These are phyloP conservation scores for Gallinago paraguaiae DNA, from an alignment of 2,113 vertebrate species.

Conservation along the genomic window DNA sequence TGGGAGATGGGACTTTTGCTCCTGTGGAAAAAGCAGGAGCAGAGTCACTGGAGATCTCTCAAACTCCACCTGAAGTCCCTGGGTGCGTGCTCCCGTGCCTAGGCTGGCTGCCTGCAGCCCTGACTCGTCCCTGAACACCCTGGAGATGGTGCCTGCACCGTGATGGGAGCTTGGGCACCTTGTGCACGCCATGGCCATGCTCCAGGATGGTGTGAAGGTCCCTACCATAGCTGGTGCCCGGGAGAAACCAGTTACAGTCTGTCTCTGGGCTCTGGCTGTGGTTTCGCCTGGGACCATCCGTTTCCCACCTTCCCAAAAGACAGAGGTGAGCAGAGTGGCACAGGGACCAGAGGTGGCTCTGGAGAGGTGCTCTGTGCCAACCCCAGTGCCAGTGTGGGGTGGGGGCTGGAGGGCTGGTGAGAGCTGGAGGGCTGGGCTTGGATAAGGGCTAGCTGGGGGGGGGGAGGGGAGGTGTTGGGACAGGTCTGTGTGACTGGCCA, in stretches of 20 bases:
- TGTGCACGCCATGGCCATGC: background rate
- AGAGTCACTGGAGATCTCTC: background rate
- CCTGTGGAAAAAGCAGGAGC: background rate
- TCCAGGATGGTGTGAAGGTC: background rate
- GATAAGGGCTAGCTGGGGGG: background rate
- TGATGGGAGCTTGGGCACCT: background rate
- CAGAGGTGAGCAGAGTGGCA: background rate
- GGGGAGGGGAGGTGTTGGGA: rapidly evolving
- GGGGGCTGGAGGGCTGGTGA: background rate
- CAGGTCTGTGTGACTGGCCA: rapidly evolving
- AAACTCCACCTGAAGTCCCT: background rate
- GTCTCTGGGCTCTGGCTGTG: background rate
- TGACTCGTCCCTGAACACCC: background rate
- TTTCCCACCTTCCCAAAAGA: background rate
- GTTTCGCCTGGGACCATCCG: background rate
- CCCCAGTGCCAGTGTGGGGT: background rate
- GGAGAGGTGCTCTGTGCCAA: background rate
- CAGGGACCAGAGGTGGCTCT: background rate
- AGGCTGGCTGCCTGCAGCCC: background rate
- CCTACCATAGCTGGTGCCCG: background rate
- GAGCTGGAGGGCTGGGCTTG: background rate
- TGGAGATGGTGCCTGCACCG: background rate
- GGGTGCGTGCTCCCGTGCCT: background rate
- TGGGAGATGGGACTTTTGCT: background rate
- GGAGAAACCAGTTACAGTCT: background rate